Conservation (phyloP, 2,797 vertebrate genomes). For the Vultur gryphus region DNA sequence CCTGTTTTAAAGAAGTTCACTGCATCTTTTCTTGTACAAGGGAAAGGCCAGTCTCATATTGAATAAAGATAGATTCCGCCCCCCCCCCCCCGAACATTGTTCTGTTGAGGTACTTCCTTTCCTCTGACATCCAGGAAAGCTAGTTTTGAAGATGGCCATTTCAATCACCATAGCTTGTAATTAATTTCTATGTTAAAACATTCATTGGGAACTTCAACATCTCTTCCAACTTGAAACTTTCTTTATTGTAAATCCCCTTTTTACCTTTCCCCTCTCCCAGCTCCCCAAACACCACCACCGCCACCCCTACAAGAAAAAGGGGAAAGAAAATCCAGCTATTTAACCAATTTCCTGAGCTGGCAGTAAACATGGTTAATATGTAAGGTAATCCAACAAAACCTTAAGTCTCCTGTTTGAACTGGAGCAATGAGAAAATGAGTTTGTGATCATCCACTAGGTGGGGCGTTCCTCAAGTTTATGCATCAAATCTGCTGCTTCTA, state of each 20-base stretch:
- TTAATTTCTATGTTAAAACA: background rate
- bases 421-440: background rate
- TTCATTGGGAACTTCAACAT: background rate
- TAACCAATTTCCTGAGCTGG: background rate
- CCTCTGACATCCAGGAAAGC: background rate
- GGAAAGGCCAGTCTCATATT: background rate
- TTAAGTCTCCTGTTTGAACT: background rate
- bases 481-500: background rate
- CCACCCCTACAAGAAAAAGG: background rate
- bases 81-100: fast-evolving
- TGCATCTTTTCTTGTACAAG: background rate
- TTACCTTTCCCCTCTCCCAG: background rate
- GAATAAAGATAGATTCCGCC: background rate
- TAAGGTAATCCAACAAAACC: background rate
- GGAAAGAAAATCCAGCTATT: background rate
- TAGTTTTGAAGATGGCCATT: background rate
- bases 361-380: background rate
- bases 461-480: conserved; percentile 6
- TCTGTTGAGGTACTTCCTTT: background rate
- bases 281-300: background rate
- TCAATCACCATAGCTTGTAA: background rate
- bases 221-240: background rate
- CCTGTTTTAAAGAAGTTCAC: background rate
- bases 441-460: conserved; percentile 41
- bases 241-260: background rate